A percentile compares a stretch with the other conserved stretches of the same genome.
Conservation (phyloP, 2,113 vertebrate genomes). For the Melierax canorus region DNA sequence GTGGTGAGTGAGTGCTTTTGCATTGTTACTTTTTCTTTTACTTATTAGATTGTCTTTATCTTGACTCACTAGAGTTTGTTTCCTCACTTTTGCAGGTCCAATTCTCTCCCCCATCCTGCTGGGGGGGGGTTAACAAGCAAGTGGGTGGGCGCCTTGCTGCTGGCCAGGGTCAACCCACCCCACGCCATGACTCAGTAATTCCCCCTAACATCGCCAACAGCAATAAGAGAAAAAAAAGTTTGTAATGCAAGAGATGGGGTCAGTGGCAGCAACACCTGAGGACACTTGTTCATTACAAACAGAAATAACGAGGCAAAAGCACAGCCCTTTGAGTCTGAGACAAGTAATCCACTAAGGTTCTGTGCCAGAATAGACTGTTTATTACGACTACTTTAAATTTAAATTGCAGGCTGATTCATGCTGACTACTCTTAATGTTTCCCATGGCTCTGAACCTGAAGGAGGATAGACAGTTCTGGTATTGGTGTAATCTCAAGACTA, state of each 20-base stretch:
- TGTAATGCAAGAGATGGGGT: not conserved
- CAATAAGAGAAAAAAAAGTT: not conserved
- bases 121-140: not conserved
- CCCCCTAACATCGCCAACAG: not conserved
- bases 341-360: not conserved
- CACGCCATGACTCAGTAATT: not conserved
- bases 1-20: not conserved
- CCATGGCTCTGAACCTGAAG: constrained; percentile 21
- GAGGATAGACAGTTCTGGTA: constrained; percentile 13
- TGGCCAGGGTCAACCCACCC: not conserved
- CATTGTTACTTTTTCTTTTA: not conserved
- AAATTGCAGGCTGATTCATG: constrained; percentile 28
- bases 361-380: not conserved
- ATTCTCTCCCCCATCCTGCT: not conserved
- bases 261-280: not conserved
- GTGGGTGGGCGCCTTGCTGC: not conserved
- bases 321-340: not conserved
- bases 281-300: not conserved
- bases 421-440: constrained; percentile 1
- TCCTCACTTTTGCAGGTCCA: not conserved
- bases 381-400: constrained; percentile 13
- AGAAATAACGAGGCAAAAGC: not conserved
- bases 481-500: constrained; percentile 43
- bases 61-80: not conserved
- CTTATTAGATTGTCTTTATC: not conserved